Base-by-base conservation (phyloP, 2,113 vertebrate species). In the Cheilinus undulatus region DNA sequence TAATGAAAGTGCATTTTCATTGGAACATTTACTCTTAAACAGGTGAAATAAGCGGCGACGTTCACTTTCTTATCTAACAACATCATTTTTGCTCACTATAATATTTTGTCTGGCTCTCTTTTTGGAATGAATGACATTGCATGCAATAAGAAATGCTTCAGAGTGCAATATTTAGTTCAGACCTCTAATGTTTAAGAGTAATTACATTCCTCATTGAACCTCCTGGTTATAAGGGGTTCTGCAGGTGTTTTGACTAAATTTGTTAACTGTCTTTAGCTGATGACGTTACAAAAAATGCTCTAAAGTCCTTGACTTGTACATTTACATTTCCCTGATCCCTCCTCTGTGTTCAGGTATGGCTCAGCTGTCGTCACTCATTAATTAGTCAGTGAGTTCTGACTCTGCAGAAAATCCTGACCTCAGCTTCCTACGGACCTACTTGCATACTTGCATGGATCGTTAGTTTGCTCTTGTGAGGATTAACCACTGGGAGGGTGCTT, bases 301-400 rank as follows among this genome's bases (percentile, higher is more conserved):
- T 0, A 48, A 24, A 67, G 40, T 20, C 23, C 46, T 32, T 26
- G 13, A 19, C 38, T 26, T 32, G 8, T 19, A 42, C 53, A 56
- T 73, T 40, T 53, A 51, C 34, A 60, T 69, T 52, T 50, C 23
- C 34, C 50, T 45, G 23, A 43, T 48, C 23, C 67, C 38, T 57
- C 50, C 24, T 38, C 51, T 59, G 36, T 64, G 52, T 59, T 22
- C 64, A 60, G n/a, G 36, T 42, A 54, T 66, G 59, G 53, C 54
- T 65, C 66, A 75, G 67, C 76, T 76, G 63, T 38, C 76, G 70
- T 59, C 63, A 22, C 42, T 85, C 54, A 80, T 89, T 87, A 84
- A 88, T 84, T 87, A 87, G 70, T 84, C 73, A 69, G 34, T 26
- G 50, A 57, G 48, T 52, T 77, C 80, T 81, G 80, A 85, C 58